These are phyloP conservation scores for Neolamprologus caudopunctatus DNA, from an alignment of 2,113 vertebrate species.

Conservation along the genomic window DNA sequence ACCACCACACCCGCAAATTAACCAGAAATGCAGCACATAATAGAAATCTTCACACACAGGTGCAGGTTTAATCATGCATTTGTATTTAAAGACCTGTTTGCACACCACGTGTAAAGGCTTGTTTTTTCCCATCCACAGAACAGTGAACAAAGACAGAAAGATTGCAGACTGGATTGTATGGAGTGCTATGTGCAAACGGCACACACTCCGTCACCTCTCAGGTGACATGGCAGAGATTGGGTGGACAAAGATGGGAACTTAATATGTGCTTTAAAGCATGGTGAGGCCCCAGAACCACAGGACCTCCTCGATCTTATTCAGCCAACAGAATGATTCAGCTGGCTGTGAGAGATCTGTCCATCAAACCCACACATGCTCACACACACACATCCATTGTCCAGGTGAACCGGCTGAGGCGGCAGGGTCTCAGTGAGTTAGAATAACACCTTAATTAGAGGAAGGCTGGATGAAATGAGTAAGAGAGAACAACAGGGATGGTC, in stretches of 20 bases:
- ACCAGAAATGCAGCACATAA: neutral
- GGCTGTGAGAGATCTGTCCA: neutral
- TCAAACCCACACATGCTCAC: neutral
- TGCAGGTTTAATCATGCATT: neutral
- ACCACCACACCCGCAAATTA: neutral
- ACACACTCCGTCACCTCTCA: constrained; percentile 11
- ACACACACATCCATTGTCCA: neutral
- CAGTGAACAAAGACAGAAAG: neutral
- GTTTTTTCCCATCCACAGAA: neutral
- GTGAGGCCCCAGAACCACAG: neutral
- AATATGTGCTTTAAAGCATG: constrained; percentile 36
- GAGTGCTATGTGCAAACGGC: neutral
- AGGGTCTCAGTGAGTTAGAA: neutral
- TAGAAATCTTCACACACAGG: neutral
- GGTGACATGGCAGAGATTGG: constrained; percentile 60
- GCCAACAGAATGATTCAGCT: neutral
- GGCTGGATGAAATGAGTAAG: neutral
- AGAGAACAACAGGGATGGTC: neutral
- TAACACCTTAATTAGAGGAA: neutral
- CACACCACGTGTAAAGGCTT: neutral
- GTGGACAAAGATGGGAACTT: constrained; percentile 50
- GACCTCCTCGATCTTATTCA: constrained; percentile 18
- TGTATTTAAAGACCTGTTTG: neutral
- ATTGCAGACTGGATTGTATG: neutral
- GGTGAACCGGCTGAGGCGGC: neutral